Evolutionary conservation across 2,888 invertebrate species (phyloP), one percentile per base, ranked within the genome.

Genomic region (Troilus luridus): DNA sequence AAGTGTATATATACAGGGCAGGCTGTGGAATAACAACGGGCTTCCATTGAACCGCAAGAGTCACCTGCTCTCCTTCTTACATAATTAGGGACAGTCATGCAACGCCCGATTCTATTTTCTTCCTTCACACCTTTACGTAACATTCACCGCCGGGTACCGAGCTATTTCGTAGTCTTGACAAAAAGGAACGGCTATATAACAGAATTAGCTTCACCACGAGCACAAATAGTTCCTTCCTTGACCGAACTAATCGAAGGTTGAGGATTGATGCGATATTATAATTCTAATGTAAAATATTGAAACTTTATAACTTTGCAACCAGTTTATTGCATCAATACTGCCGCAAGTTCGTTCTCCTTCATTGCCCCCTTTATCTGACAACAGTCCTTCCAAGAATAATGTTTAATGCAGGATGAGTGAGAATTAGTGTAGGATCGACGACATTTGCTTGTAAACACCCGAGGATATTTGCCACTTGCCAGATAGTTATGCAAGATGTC

Each of bases 401-500:
- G 67, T 24, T 24, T 24, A 67, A 67, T 67, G 67, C 67, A 67
- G n/a, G 11, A 7, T 5, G 14, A 7, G 24, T 0, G 24, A 67
- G 3, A 1, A 5, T 14, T 14, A 8, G 67, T 10, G 10, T 8
- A 62, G 19, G 19, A 62, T 19, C 21, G 62, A 21, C 19, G 62
- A 64, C 24, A 12, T 67, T 24, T 24, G 24, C 12, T 67, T 24
- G 67, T 9, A 24, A 24, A 67, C 12, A 67, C 2, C 9, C 5
- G 6, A 21, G 62, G 17, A 6, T 62, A 21, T 62, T 21, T 19
- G 12, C 72, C 11, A 11, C 72, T 12, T 41, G 72, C 19, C 54
- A 41, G 81, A 81, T 81, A 81, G 56, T 9, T 54, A 81, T 81
- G 81, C 81, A 81, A 81, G 81, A 81, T 81, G 81, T 9, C 54